Conservation (phyloP, 2,888 invertebrate genomes). For the Cephus pygmeus region DNA sequence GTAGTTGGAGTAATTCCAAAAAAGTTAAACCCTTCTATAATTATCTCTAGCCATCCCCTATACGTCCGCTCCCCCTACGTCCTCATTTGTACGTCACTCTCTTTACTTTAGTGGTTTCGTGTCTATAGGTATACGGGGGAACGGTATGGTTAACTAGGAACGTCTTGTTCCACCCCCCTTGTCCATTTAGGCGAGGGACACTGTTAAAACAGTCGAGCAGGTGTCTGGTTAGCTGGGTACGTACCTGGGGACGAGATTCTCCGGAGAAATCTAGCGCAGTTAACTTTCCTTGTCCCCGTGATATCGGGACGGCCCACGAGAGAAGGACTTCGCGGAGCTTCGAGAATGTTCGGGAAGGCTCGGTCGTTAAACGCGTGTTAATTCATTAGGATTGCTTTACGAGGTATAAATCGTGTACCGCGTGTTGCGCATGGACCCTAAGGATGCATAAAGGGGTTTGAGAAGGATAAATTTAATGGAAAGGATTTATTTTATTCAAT, state of each 20-base stretch:
- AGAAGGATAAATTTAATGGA: not conserved
- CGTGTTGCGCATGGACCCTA: not conserved
- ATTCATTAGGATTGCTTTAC: not conserved
- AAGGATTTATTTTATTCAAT: no score
- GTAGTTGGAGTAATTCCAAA: not conserved
- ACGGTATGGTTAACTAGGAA: not conserved
- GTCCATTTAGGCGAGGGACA: not conserved
- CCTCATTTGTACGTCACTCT: not conserved
- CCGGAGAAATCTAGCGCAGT: not conserved
- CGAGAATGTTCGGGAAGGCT: not conserved
- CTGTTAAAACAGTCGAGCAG: not conserved
- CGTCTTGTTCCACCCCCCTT: not conserved
- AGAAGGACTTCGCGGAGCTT: not conserved
- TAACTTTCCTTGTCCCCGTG: not conserved
- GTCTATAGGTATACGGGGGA: not conserved
- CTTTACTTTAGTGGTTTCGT: not conserved
- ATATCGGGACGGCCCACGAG: not conserved
- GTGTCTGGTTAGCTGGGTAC: not conserved
- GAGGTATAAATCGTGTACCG: not conserved
- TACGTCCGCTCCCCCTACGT: not conserved
- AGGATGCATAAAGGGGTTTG: not conserved
- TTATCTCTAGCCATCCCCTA: not conserved
- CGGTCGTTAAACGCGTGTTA: not conserved
- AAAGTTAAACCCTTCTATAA: not conserved
- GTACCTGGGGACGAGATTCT: not conserved